Conservation (phyloP, 2,888 invertebrate species). For the Marronus borbonicus region DNA sequence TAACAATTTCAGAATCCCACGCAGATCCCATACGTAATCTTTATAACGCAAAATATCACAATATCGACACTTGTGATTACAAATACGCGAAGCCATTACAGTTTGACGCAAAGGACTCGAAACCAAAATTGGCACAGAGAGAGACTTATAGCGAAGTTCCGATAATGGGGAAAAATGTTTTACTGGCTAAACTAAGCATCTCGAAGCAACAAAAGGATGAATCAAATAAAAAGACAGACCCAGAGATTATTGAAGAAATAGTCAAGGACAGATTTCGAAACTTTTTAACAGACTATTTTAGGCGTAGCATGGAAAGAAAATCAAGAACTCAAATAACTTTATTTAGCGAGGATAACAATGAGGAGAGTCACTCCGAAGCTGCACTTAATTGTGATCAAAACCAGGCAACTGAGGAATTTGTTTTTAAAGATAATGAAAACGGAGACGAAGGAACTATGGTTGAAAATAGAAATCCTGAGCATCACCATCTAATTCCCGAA, state of each 20-base stretch:
- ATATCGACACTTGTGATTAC: neutral
- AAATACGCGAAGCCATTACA: neutral
- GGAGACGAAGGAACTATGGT: neutral
- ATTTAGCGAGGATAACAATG: neutral
- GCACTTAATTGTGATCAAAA: neutral
- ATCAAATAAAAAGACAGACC: constrained; percentile 48
- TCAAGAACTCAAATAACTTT: neutral
- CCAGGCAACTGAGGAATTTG: neutral
- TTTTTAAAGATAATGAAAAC: neutral
- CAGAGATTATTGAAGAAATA: constrained; percentile 54
- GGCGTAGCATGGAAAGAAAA: constrained; percentile 50
- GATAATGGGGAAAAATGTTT: constrained; percentile 55
- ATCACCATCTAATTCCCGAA: no score
- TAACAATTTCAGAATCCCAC: neutral
- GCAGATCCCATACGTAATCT: neutral
- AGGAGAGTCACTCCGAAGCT: neutral
- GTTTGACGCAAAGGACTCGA: no score
- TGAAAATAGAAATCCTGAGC: neutral
- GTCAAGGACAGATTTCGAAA: constrained; percentile 55
- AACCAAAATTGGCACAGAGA: no score
- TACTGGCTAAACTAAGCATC: constrained; percentile 50
- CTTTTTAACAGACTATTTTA: constrained; percentile 50
- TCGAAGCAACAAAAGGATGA: constrained; percentile 11
- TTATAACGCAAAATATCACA: neutral
- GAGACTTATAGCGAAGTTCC: constrained; percentile 37